Evolutionary conservation across 2,797 vertebrate genomes (phyloP), one percentile per base, ranked within the genome.

Genomic region (Rhinophrynus dorsalis): DNA sequence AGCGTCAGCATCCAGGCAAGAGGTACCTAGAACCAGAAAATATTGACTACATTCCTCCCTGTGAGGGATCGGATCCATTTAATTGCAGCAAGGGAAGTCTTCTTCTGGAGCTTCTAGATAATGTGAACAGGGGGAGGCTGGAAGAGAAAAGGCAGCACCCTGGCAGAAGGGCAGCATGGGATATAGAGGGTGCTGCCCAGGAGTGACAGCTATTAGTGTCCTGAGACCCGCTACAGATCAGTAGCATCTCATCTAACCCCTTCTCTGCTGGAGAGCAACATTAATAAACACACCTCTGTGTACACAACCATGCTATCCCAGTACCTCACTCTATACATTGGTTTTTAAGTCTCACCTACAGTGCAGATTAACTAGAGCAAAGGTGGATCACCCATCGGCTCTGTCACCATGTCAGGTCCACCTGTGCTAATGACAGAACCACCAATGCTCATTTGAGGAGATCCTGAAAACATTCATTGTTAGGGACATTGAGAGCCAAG

Each of bases 121-220:
- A 88, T 64, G 78, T 90, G 51, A 90, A 81, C 81, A 89, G 84
- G 79, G 85, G 79, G 27, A 87, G 81, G 6, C 74, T 65, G 23
- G 90, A 91, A 68, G 87, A 93, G 85, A 96, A 98, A 85, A 84
- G 89, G 42, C 95, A 95, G 77, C 95, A 96, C 71, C 95, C 94
- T 3, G 95, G 95, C 7, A 92, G 90, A 80, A 89, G 93, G 75
- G 83, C 87, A 20, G 81, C 81, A 13, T 69, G 83, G 67, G 88
- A 88, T 51, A 85, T 85, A 26, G 89, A 90, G 67, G 67, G 81
- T 51, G 83, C 77, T 52, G 84, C 85, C 11, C 79, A 79, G 56
- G 81, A 81, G 82, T 91, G 84, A 89, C 79, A 23, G 64, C 6
- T 7, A 20, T 17, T 26, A 2, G 2, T n/a, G 3, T 45, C 50